Evolutionary conservation across 2,797 vertebrate species (phyloP), one percentile per base, ranked within the genome.

Genomic region (Amblyraja radiata): DNA sequence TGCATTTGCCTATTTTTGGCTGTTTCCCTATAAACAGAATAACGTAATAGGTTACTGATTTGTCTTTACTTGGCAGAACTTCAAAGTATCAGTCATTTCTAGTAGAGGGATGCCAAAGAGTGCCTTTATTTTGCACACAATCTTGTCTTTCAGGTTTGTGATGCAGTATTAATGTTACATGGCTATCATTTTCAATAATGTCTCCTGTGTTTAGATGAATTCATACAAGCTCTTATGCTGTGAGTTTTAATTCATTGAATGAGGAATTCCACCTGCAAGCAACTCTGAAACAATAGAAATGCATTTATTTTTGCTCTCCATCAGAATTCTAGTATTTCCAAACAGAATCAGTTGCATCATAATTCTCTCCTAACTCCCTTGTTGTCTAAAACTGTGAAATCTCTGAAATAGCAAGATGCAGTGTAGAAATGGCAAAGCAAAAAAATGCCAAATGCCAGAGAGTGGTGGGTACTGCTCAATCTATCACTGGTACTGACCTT

Each of bases 1-100:
- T 95, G 94, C 95, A 95, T 95, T 96, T 96, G 96, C 95, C 96
- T 96, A 96, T 96, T 96, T 96, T 95, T 95, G 96, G 95, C 96
- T 96, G 95, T 96, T 96, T 96, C 96, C 96, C 94, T 97, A 96
- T 97, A 97, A 97, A 97, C 96, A 97, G 95, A 95, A 96, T 97
- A 96, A 96, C 96, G 95, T 96, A 97, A 97, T 96, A 96, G 96
- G 95, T 94, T 94, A 94, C 96, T 96, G 95, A 96, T 96, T 96
- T 95, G 95, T 97, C 95, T 96, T 95, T 94, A 94, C 95, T 97
- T 97, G 97, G 96, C 97, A 96, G 96, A 95, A 95, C 95, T 96
- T 97, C 96, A 97, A 96, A 95, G 96, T 94, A 96, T 96, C 96
- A 96, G 95, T 97, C 96, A 96, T 97, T 97, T 96, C 96, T 96